A percentile compares a stretch with the other conserved stretches of the same genome.
Evolutionary conservation across 2,113 vertebrate genomes (phyloP).

Genomic region (Atractosteus spatula): DNA sequence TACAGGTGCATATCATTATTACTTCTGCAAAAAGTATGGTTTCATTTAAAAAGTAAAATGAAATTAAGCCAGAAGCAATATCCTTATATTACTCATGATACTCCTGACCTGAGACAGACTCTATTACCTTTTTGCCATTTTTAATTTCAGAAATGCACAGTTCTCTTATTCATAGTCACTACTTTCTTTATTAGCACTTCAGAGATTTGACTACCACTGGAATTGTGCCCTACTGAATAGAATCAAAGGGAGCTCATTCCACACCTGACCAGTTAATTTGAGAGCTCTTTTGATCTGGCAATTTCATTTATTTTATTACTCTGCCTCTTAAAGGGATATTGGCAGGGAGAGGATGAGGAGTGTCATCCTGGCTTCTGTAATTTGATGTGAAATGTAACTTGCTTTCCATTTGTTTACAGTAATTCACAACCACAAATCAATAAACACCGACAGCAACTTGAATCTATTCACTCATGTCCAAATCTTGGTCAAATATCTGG

Average conservation of each 20-base stretch:
- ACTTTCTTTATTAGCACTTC: constrained; percentile 6
- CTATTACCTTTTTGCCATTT: constrained; percentile 9
- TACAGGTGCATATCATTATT: too few relatives aligned
- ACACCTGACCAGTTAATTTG: not conserved
- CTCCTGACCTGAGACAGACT: not conserved
- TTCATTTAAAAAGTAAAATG: constrained; percentile 5
- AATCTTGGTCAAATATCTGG: too few relatives aligned
- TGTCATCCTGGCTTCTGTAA: too few relatives aligned
- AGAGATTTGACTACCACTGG: not conserved
- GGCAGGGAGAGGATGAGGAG: not conserved
- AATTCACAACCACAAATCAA: too few relatives aligned
- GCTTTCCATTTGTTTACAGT: too few relatives aligned
- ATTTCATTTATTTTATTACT: constrained; percentile 25
- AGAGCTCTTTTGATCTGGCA: not conserved
- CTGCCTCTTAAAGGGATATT: constrained; percentile 11
- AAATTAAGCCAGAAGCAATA: not conserved
- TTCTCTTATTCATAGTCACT: not conserved
- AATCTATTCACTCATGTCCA: too few relatives aligned
- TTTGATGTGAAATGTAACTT: too few relatives aligned
- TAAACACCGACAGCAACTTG: too few relatives aligned
- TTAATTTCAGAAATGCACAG: not conserved
- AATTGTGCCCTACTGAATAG: constrained; percentile 9
- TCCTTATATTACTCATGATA: not conserved
- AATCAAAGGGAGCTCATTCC: constrained; percentile 17
- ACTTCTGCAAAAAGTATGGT: not conserved